A percentile compares a stretch with the other conserved stretches of the same genome.
Conservation (phyloP, 2,113 vertebrate genomes). For the Onychorhynchus coronatus region DNA sequence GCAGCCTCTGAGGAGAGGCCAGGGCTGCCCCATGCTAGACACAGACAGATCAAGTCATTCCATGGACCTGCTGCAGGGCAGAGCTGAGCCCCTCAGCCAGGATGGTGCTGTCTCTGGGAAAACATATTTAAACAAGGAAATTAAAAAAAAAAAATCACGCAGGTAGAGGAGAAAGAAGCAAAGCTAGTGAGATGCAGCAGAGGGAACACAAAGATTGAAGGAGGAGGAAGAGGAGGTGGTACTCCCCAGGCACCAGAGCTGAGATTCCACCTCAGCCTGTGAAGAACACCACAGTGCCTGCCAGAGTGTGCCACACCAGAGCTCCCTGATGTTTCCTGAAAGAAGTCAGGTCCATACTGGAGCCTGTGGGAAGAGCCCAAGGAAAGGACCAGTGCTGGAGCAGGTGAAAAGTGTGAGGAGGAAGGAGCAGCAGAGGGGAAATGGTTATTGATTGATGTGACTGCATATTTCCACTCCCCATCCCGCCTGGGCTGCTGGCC, state of each 20-base stretch:
- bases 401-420: background rate
- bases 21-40: background rate
- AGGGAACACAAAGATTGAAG: background rate
- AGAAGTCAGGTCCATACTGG: background rate
- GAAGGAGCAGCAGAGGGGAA: background rate
- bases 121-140: background rate
- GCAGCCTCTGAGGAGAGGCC: background rate
- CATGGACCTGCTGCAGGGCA: no score
- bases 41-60: background rate
- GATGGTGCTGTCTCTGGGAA: background rate
- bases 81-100: background rate
- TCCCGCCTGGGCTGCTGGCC: background rate
- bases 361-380: background rate
- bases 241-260: background rate
- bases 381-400: background rate
- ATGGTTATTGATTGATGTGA: background rate
- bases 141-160: background rate
- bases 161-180: background rate
- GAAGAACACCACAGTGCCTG: background rate
- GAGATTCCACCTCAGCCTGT: background rate
- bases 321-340: background rate
- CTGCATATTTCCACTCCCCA: background rate
- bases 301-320: background rate
- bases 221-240: background rate
- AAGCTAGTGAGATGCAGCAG: background rate